Evolutionary conservation across 1,140 invertebrate species (phyloP), one percentile per base, ranked within the genome.

Genomic region (Alviniconcha marisindica): DNA sequence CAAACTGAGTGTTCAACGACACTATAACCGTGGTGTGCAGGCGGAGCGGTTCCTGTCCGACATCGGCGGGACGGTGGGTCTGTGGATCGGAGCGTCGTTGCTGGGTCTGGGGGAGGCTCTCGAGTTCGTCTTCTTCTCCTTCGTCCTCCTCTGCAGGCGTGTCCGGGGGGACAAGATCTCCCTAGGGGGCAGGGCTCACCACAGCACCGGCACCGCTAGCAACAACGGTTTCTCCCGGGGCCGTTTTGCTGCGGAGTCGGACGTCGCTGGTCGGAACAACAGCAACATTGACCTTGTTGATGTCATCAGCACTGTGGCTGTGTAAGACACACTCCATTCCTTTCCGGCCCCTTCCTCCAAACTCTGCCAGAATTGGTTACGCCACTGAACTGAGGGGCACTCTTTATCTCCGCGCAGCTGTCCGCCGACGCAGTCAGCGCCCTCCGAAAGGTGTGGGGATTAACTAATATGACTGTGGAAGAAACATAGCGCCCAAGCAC

Each of bases 11-110:
- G n/a, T n/a, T n/a, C n/a, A 54, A 54, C 24, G 51, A 24, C 24
- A 54, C 51, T 54, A 14, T 54, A 24, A 14, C 7, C 24, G 24
- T 63, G 7, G 28, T 4, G 7, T 83, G 28, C 60, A 83, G 82
- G 38, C 42, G 2, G 73, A 77, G 36, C 73, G 76, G 36, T 83
- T 83, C 44, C 54, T 78, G 36, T 83, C 82, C 1, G 82, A 83
- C 44, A 69, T 83, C 28, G 82, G 82, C 14, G 82, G 82, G 12
- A 83, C 82, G 14, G 12, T 83, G 54, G 82, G 82, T 4, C 56
- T 83, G 14, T 83, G 82, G 82, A 83, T 77, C 76, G 82, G 82
- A 40, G 51, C 33, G n/a, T 83, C 82, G 18, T 38, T 78, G 24
- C 74, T 83, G 54, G 76, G 74, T 31, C 21, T 83, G 0, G 74